A percentile compares a stretch with the other conserved stretches of the same genome.
phyloP scores from a whole-genome alignment of 2,113 vertebrate genomes.

The Macrotus californicus region DNA sequence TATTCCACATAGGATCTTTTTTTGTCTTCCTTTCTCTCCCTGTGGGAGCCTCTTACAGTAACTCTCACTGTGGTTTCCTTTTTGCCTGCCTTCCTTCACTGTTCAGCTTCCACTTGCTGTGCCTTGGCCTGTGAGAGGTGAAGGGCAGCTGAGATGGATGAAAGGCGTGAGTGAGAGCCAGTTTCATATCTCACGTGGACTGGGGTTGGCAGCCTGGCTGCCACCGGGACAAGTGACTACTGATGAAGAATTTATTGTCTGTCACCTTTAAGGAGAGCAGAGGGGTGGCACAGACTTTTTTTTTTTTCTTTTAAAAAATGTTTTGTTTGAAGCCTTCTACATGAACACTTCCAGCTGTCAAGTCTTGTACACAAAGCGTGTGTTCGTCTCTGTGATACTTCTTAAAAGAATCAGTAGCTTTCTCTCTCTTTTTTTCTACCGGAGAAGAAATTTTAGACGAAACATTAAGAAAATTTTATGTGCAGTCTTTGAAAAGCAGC shows the following conservation, averaged over 20 bases:
- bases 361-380: background rate
- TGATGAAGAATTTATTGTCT: slow-evolving; percentile 70
- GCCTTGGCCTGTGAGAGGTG: background rate
- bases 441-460: background rate
- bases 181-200: background rate
- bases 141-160: background rate
- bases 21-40: background rate
- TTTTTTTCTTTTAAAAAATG: slow-evolving; percentile 38
- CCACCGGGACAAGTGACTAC: slow-evolving; percentile 62
- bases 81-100: background rate
- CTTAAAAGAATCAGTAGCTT: background rate
- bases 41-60: background rate
- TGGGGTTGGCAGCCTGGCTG: background rate
- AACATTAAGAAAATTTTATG: background rate
- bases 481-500: slow-evolving; percentile 12
- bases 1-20: background rate
- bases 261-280: slow-evolving; percentile 56
- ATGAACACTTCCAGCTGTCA: slow-evolving; percentile 36
- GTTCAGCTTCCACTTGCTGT: background rate
- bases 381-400: slow-evolving; percentile 1
- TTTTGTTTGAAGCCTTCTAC: slow-evolving; percentile 59
- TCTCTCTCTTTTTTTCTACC: background rate
- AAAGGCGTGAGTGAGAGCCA: background rate
- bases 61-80: background rate
- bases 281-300: slow-evolving; percentile 39